Conservation (phyloP, 2,797 vertebrate species). For the Natrix natrix region DNA sequence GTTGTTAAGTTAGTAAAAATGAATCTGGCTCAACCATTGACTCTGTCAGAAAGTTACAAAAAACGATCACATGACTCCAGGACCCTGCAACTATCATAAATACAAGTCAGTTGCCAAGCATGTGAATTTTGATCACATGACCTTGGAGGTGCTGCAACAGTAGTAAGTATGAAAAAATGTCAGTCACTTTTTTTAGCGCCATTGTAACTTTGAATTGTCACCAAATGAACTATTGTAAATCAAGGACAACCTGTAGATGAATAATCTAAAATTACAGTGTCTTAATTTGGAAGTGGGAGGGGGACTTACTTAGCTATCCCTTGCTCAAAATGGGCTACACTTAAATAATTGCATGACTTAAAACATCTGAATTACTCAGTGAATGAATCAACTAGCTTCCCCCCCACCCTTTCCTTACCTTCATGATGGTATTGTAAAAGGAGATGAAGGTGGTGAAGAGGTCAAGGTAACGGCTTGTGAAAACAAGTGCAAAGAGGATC, state of each 20-base stretch:
- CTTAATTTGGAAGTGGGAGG: background rate
- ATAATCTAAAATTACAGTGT: background rate
- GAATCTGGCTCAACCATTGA: background rate
- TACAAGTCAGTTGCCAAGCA: background rate
- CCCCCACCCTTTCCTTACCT: conserved; percentile 75
- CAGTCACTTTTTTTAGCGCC: background rate
- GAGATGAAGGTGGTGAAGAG: conserved; percentile 89
- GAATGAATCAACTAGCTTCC: background rate
- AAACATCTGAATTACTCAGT: background rate
- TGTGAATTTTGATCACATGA: background rate
- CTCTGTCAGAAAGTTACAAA: background rate
- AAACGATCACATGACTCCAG: background rate
- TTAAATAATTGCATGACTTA: background rate
- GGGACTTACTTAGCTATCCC: background rate
- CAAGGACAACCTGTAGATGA: background rate
- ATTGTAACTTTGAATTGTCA: background rate
- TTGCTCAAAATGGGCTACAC: background rate
- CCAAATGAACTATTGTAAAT: background rate
- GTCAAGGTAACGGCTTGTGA: conserved; percentile 94
- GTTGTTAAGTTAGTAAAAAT: background rate
- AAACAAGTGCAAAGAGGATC: conserved; percentile 90
- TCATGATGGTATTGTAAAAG: conserved; percentile 91
- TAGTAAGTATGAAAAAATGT: background rate
- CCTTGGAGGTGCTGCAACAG: background rate
- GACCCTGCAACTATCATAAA: background rate